phyloP scores from a whole-genome alignment of 1,140 invertebrate species.

The Drosophila willistoni region DNA sequence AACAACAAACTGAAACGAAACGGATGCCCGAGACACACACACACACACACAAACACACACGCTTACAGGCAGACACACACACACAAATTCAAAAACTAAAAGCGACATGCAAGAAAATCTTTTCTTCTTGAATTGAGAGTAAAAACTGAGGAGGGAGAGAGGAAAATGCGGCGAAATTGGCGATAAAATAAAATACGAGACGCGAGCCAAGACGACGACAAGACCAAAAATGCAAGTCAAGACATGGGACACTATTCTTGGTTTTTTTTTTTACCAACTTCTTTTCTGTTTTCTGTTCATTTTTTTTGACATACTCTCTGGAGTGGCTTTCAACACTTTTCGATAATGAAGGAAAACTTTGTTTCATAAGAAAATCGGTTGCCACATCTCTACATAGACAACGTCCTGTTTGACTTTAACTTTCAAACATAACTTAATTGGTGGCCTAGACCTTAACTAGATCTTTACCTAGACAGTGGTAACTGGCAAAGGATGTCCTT shows the following conservation, averaged over 20 bases:
- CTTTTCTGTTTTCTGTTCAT: not conserved
- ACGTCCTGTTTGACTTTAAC: no score
- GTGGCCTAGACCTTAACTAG: not conserved
- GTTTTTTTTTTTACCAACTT: not conserved
- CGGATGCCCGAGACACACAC: constrained; percentile 71
- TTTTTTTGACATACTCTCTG: not conserved
- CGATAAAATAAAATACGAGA: constrained; percentile 78
- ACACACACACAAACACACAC: constrained; percentile 20
- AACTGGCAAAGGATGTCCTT: no score
- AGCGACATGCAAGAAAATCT: constrained; percentile 55
- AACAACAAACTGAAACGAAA: constrained; percentile 57
- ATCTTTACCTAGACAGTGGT: no score
- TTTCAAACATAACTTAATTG: not conserved
- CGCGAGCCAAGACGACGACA: constrained; percentile 59
- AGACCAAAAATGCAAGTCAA: constrained; percentile 40
- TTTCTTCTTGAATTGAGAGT: constrained; percentile 22
- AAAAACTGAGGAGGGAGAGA: not conserved
- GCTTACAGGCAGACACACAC: no score
- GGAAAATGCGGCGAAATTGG: constrained; percentile 66
- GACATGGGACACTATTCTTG: constrained; percentile 8
- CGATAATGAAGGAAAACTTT: not conserved
- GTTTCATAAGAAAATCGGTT: not conserved
- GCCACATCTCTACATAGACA: not conserved
- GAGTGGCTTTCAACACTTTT: constrained; percentile 22
- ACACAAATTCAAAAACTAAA: constrained; percentile 68